Evolutionary conservation across 2,797 vertebrate species (phyloP), one percentile per base, ranked within the genome.

Genomic region (Anas flavirostris): DNA sequence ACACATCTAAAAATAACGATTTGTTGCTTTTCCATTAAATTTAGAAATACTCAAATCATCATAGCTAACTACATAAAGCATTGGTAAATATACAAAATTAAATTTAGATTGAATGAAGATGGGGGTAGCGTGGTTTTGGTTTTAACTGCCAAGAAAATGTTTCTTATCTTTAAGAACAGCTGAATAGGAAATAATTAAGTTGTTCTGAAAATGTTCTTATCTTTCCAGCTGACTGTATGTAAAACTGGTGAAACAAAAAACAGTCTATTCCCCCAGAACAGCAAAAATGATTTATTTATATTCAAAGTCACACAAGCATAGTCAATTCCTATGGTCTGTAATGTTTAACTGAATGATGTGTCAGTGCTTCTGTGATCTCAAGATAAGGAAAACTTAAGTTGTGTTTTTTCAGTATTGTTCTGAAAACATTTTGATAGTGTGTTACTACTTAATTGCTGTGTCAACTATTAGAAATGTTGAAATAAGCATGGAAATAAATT

Each of bases 201-300:
- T 86, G 16, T 82, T 92, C 59, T 67, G 52, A 77, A 89, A 79
- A 68, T 29, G 4, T 66, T 85, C 26, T 73, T 94, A 43, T 86
- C 72, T 93, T 84, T 87, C 68, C 56, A 82, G 52, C 84, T 80
- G 72, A 69, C 31, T 91, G 68, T 5, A 77, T 82, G 39, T 58
- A 89, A 76, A 95, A 85, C 21, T 93, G 78, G 75, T 68, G 48
- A 91, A 87, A 80, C 48, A 93, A 93, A 96, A 92, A 2, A 5
- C 35, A 88, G 53, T 37, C 66, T 82, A 1, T 43, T 90, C 29
- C 93, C 82, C 69, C 73, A 69, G 74, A 94, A 75, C 33, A 83
- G 50, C 87, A 94, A 75, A 69, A 80, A 37, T 76, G 66, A 87
- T 93, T 90, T 93, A 75, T 90, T 94, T 92, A 76, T 93, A 77